Conservation (phyloP, 1,140 invertebrate genomes). For the Gryon sp. region DNA sequence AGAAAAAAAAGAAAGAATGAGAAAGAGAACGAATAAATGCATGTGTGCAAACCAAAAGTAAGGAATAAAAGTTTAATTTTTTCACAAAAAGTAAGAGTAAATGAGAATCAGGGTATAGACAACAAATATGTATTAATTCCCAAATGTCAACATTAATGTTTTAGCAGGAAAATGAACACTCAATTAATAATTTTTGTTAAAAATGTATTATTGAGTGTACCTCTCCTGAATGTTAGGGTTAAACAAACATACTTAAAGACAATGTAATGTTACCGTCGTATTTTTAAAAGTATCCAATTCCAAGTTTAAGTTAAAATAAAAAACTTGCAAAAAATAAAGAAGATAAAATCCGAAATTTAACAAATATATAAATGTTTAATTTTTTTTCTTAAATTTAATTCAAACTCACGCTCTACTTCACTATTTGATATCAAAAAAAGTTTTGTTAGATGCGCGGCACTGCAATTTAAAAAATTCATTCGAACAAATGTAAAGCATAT, state of each 20-base stretch:
- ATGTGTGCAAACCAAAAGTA: slow-evolving; percentile 6
- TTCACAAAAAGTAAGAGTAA: slow-evolving; percentile 48
- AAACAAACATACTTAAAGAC: slow-evolving; percentile 38
- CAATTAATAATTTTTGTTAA: no score
- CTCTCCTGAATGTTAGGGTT: slow-evolving; percentile 36
- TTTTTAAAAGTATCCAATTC: not conserved
- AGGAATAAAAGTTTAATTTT: slow-evolving; percentile 45
- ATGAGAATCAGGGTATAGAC: slow-evolving; percentile 53
- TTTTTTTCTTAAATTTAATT: slow-evolving; percentile 6
- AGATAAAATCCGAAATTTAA: no score
- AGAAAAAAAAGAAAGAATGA: slow-evolving; percentile 16
- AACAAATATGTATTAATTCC: slow-evolving; percentile 32
- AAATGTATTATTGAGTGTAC: no score
- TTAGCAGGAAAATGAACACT: no score
- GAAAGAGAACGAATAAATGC: slow-evolving; percentile 13
- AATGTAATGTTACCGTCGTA: slow-evolving; percentile 32
- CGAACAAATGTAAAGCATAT: slow-evolving; percentile 13
- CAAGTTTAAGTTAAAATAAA: slow-evolving; percentile 9
- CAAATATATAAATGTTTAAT: no score
- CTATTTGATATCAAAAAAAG: slow-evolving; percentile 36
- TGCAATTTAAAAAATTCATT: slow-evolving; percentile 8
- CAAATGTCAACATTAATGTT: no score
- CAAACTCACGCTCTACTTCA: slow-evolving; percentile 37
- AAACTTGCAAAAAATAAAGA: no score
- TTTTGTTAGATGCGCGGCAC: slow-evolving; percentile 27